Evolutionary conservation across 2,888 invertebrate genomes (phyloP).

Genomic region (Philereme vetulata): DNA sequence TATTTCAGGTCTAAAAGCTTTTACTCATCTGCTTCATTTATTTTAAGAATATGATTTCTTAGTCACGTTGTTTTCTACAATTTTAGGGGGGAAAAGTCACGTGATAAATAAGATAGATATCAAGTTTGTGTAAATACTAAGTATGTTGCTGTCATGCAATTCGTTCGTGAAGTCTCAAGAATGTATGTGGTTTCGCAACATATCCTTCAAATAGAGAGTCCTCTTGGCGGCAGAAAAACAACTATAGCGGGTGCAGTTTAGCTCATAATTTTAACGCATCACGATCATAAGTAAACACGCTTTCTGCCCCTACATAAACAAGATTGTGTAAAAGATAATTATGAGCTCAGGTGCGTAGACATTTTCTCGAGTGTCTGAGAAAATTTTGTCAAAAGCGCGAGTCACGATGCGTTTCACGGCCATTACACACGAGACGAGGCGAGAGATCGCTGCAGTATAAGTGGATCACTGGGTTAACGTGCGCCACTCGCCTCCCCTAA

Average conservation of each 20-base stretch:
- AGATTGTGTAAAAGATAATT: conserved; percentile 31
- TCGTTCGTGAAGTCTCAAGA: too few relatives aligned
- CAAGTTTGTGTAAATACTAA: too few relatives aligned
- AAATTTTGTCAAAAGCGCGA: conserved; percentile 48
- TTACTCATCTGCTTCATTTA: too few relatives aligned
- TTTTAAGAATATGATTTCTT: too few relatives aligned
- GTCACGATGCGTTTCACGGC: conserved; percentile 45
- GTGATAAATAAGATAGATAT: too few relatives aligned
- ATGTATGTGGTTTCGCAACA: too few relatives aligned
- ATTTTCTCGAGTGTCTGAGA: conserved; percentile 35
- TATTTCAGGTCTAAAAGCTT: not conserved
- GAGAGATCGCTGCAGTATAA: conserved; percentile 37
- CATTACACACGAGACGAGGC: conserved; percentile 35
- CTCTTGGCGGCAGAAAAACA: not conserved
- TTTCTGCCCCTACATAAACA: conserved; percentile 27
- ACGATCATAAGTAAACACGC: conserved; percentile 18
- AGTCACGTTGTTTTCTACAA: too few relatives aligned
- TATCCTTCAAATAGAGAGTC: not conserved
- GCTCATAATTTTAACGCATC: conserved; percentile 4
- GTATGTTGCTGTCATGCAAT: too few relatives aligned
- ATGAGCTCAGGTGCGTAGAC: conserved; percentile 13
- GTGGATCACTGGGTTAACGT: conserved; percentile 43
- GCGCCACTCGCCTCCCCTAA: conserved; percentile 31
- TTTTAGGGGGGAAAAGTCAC: too few relatives aligned
- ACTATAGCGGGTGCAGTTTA: not conserved